Conservation (phyloP, 2,888 invertebrate genomes). For the Prenolepis imparis region DNA sequence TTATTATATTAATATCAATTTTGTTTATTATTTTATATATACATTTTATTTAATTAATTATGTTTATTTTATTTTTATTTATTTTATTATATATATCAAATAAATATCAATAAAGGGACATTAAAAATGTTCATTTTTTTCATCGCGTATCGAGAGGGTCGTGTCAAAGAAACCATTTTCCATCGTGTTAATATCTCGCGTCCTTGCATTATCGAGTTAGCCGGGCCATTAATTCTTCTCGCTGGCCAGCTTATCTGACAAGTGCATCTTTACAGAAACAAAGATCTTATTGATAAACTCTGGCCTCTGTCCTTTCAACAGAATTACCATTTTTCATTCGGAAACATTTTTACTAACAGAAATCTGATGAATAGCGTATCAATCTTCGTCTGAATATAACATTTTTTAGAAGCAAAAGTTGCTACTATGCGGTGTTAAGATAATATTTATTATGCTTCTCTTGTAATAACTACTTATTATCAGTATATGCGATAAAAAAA, state of each 20-base stretch:
- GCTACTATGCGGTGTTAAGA: neutral
- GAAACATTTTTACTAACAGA: slow-evolving; percentile 14
- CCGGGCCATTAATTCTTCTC: slow-evolving; percentile 41
- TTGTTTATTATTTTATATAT: too few species aligned
- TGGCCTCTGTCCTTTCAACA: neutral
- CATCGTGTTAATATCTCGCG: slow-evolving; percentile 6
- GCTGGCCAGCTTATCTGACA: slow-evolving; percentile 29
- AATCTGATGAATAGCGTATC: slow-evolving; percentile 24
- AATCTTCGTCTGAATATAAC: slow-evolving; percentile 9
- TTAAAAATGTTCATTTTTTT: slow-evolving; percentile 23
- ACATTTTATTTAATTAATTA: too few species aligned
- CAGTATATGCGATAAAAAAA: too few species aligned
- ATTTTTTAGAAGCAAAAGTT: neutral
- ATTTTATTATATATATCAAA: neutral
- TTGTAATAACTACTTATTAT: too few species aligned
- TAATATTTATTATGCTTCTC: neutral
- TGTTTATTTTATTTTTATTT: too few species aligned
- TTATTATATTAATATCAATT: too few species aligned
- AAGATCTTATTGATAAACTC: slow-evolving; percentile 43
- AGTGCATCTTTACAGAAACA: slow-evolving; percentile 43
- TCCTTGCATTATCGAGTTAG: slow-evolving; percentile 39
- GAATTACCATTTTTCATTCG: slow-evolving; percentile 24
- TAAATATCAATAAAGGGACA: slow-evolving; percentile 17
- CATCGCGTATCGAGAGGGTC: neutral
- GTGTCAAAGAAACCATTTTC: slow-evolving; percentile 29